Percentiles rank a stretch among this genome's conserved stretches.
Evolutionary conservation across 2,888 invertebrate species (phyloP).

Genomic region (Platycheirus rosarum): DNA sequence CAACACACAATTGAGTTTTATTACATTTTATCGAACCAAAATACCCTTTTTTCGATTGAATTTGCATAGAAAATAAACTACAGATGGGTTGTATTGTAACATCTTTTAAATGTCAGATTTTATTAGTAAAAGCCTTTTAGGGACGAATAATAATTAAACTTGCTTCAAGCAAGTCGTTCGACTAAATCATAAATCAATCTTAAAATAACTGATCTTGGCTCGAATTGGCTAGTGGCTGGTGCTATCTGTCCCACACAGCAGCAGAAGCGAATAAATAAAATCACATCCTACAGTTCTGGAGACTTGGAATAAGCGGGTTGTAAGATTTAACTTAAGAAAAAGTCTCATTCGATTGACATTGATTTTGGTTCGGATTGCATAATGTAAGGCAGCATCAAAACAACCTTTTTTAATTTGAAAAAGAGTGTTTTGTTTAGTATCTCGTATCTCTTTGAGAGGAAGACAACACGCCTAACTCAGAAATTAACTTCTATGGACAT

Average conservation of each 20-base stretch:
- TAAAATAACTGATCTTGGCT: slow-evolving; percentile 50
- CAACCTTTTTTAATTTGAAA: not conserved
- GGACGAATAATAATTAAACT: slow-evolving; percentile 46
- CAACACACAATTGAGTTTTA: slow-evolving; percentile 8
- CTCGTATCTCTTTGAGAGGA: not conserved
- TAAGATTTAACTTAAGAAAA: slow-evolving; percentile 19
- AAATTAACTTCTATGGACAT: slow-evolving; percentile 31
- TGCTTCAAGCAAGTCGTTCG: slow-evolving; percentile 20
- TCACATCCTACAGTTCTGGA: slow-evolving; percentile 41
- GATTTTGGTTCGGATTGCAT: slow-evolving; percentile 3
- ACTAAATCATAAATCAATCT: slow-evolving; percentile 61
- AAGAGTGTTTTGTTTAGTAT: not conserved
- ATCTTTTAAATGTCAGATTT: slow-evolving; percentile 33
- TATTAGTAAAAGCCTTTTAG: slow-evolving; percentile 43
- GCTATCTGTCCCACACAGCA: slow-evolving; percentile 35
- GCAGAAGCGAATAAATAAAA: slow-evolving; percentile 51
- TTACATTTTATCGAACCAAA: not conserved
- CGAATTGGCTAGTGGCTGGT: slow-evolving; percentile 12
- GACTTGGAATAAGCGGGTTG: not conserved
- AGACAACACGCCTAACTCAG: not conserved
- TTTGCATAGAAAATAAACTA: slow-evolving; percentile 42
- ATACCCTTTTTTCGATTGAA: slow-evolving; percentile 39
- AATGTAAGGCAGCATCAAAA: not conserved
- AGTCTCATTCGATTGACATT: slow-evolving; percentile 7
- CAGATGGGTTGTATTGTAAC: slow-evolving; percentile 25